These are phyloP conservation scores for Caloenas nicobarica DNA, from an alignment of 2,113 vertebrate genomes.

Conservation along the genomic window DNA sequence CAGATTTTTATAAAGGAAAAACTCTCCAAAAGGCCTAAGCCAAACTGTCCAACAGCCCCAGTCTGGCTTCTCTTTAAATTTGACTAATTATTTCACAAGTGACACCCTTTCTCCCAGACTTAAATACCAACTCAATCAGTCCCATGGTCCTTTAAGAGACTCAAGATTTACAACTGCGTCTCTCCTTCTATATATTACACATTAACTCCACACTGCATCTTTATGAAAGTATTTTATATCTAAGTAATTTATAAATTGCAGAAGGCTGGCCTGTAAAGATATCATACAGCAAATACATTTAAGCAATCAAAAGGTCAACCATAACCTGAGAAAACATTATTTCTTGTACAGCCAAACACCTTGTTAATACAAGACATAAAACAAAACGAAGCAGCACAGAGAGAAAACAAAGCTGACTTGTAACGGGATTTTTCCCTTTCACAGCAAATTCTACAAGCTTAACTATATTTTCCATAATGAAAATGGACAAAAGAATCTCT, in stretches of 20 bases:
- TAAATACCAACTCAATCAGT: not conserved
- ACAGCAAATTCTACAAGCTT: not conserved
- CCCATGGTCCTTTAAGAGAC: not conserved
- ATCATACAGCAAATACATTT: not conserved
- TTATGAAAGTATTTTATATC: not conserved
- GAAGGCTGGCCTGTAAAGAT: not conserved
- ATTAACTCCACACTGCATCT: not conserved
- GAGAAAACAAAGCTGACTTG: not conserved
- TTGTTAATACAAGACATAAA: not conserved
- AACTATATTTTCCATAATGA: not conserved
- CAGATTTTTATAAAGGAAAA: not conserved
- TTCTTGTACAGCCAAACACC: not conserved
- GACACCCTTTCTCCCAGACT: not conserved
- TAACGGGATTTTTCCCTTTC: not conserved
- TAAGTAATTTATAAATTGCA: not conserved
- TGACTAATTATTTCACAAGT: not conserved
- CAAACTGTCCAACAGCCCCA: not conserved
- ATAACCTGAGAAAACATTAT: not conserved
- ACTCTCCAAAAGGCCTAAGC: not conserved
- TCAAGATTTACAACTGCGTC: not conserved
- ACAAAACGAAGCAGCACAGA: not conserved
- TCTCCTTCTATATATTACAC: not conserved
- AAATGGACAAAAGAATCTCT: not conserved
- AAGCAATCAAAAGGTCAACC: slow-evolving; percentile 1
- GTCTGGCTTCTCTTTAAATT: not conserved